Percentiles rank a stretch among this genome's conserved stretches.
Evolutionary conservation across 2,888 invertebrate species (phyloP).

Genomic region (Melinopterus prodromus): DNA sequence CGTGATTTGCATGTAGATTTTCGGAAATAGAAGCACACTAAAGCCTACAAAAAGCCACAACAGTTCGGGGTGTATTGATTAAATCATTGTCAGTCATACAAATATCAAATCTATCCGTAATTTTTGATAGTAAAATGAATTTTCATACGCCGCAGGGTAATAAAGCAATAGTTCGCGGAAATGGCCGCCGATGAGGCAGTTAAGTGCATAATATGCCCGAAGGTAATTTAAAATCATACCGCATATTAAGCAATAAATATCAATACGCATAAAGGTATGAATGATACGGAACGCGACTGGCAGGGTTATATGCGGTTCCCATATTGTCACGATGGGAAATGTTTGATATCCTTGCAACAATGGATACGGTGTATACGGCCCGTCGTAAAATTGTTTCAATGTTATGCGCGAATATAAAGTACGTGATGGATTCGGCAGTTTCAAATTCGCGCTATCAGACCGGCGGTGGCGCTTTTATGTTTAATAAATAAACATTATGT

Average conservation of each 20-base stretch:
- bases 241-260: conserved; percentile 24
- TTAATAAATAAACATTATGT: conserved; percentile 34
- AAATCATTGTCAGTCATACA: no score
- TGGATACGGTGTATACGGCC: conserved; percentile 19
- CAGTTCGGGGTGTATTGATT: no score
- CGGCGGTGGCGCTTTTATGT: conserved; percentile 28
- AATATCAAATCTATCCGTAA: not conserved
- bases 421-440: conserved; percentile 27
- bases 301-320: conserved; percentile 5
- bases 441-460: conserved; percentile 28
- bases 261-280: conserved; percentile 18
- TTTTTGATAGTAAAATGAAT: not conserved
- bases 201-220: conserved; percentile 5
- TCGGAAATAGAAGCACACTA: no score
- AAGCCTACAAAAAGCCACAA: no score
- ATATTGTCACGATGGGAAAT: conserved; percentile 14
- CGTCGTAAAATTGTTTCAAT: conserved; percentile 27
- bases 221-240: conserved; percentile 23
- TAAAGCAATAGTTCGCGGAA: not conserved
- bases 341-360: conserved; percentile 18
- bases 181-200: not conserved
- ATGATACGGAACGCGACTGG: conserved; percentile 9
- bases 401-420: conserved; percentile 29
- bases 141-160: not conserved
- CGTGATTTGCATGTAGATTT: no score